Base-by-base conservation (phyloP, 1,140 invertebrate genomes). In the Trichonephila clavipes region DNA sequence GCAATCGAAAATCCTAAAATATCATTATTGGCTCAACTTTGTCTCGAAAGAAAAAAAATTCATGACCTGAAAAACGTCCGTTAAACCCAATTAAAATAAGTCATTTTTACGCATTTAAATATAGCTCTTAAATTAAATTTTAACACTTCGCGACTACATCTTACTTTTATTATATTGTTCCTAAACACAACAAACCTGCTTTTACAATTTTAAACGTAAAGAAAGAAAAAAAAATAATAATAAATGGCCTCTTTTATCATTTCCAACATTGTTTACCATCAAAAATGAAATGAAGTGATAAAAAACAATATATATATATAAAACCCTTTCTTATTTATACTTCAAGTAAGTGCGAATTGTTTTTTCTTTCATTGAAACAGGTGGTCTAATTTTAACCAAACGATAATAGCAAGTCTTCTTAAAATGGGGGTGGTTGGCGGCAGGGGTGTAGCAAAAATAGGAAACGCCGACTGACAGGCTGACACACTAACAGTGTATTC, bases 401-500 rank as follows among this genome's bases (percentile, higher is more conserved):
- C 28, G 72, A 77, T 40, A 77, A 19, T 34, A 77, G 16, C 72
- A 18, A 34, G 72, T 77, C 28, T 34, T 77, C 34, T 19, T 34
- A 34, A 28, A 77, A 28, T 24, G 12, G 69, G 6, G 16, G 72
- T 51, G 51, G 51, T 51, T 51, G 51, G 51, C 51, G 51, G 72
- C 24, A 69, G n/a, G 66, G 7, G 18, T 14, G 72, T 34, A 34
- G 24, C 6, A 18, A 77, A 77, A 77, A 77, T 77, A 77, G 72
- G 72, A 77, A 77, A 77, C 72, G 28, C 66, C 66, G n/a, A 69
- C 66, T 69, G 66, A 34, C 69, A 77, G 28, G 14, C 69, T 77
- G 69, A 77, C 72, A 77, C 72, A 77, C 72, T 34, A 77, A 77
- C 72, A 77, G 72, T 77, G 72, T 77, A 77, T 77, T 77, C 72